A percentile compares a stretch with the other conserved stretches of the same genome.
Evolutionary conservation across 2,797 vertebrate genomes (phyloP).

Genomic region (Scolopax bukidnonensis): DNA sequence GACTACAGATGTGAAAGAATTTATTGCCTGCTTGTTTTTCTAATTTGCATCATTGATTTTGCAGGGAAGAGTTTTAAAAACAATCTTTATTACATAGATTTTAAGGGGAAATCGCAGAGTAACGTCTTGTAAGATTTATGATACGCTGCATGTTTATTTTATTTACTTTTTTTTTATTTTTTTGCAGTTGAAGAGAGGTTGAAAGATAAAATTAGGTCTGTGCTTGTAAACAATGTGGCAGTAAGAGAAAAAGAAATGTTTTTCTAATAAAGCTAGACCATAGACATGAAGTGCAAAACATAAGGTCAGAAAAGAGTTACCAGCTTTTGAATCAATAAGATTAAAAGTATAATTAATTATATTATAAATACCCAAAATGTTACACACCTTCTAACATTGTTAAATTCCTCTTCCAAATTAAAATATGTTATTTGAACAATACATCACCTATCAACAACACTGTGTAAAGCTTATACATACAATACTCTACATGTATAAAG

Average conservation of each 20-base stretch:
- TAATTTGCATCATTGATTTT: constrained; percentile 99
- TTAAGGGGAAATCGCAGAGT: constrained; percentile 81
- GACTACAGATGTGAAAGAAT: constrained; percentile 95
- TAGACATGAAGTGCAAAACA: constrained; percentile 68
- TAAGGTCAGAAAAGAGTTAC: constrained; percentile 76
- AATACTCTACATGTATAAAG: background rate
- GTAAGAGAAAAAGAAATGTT: constrained; percentile 79
- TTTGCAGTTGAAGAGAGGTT: constrained; percentile 80
- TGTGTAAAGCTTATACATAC: background rate
- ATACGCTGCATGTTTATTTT: constrained; percentile 84
- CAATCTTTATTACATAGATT: constrained; percentile 89
- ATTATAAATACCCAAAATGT: constrained; percentile 70
- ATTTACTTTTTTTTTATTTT: constrained; percentile 90
- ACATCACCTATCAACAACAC: constrained; percentile 53
- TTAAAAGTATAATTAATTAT: constrained; percentile 78
- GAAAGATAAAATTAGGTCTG: constrained; percentile 80
- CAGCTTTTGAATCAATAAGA: constrained; percentile 75
- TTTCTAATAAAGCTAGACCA: constrained; percentile 76
- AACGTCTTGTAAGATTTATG: constrained; percentile 87
- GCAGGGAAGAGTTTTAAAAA: constrained; percentile 89
- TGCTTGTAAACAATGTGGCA: constrained; percentile 78
- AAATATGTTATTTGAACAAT: constrained; percentile 73
- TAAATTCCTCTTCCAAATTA: constrained; percentile 73
- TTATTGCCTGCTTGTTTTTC: constrained; percentile 98
- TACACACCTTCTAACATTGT: constrained; percentile 57